These are phyloP conservation scores for Spodoptera littoralis DNA, from an alignment of 2,888 invertebrate species.

Conservation along the genomic window DNA sequence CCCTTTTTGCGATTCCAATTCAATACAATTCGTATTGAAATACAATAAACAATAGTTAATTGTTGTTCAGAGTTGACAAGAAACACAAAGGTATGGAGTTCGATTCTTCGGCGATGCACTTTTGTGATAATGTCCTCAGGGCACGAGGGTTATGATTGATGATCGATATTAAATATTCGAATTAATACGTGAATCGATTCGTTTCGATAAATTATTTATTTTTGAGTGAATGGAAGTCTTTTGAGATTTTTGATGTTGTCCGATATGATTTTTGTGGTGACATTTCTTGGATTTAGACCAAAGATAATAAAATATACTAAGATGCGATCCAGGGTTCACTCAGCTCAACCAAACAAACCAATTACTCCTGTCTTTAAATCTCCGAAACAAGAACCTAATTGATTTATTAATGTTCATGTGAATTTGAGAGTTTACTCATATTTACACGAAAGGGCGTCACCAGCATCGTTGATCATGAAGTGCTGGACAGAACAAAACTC, in stretches of 20 bases:
- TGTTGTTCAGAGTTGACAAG: constrained; percentile 67
- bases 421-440: neutral
- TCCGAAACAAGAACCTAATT: no score
- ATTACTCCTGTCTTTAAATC: neutral
- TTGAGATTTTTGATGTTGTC: constrained; percentile 65
- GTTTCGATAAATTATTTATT: constrained; percentile 80
- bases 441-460: neutral
- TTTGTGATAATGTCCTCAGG: constrained; percentile 75
- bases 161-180: constrained; percentile 77
- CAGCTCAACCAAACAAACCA: constrained; percentile 1
- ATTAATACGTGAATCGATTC: constrained; percentile 82
- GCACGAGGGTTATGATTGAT: constrained; percentile 83
- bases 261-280: constrained; percentile 69
- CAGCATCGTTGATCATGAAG: neutral
- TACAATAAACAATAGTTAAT: constrained; percentile 79
- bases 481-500: neutral
- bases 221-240: constrained; percentile 70
- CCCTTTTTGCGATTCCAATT: constrained; percentile 69
- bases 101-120: constrained; percentile 70
- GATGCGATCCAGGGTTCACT: neutral
- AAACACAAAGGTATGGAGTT: constrained; percentile 64
- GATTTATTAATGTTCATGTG: no score
- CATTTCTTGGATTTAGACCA: constrained; percentile 56
- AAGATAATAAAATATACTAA: constrained; percentile 35
- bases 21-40: constrained; percentile 66